Evolutionary conservation across 2,797 vertebrate species (phyloP).

Genomic region (Helicolenus hilgendorfi): DNA sequence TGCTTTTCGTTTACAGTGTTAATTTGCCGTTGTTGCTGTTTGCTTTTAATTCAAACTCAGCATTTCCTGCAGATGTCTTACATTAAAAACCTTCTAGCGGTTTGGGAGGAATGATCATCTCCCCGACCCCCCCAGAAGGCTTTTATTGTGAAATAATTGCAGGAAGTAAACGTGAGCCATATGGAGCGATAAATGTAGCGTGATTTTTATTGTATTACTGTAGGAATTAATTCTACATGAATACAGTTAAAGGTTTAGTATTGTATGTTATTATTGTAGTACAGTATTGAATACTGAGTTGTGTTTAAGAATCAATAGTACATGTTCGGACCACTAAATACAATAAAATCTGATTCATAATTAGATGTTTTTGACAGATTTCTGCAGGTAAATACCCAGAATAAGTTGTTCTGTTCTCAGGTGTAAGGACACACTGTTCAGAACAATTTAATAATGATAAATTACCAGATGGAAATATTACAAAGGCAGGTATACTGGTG

Average conservation of each 20-base stretch:
- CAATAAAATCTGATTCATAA: neutral
- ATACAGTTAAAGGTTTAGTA: too few species aligned
- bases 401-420: neutral
- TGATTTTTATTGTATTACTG: neutral
- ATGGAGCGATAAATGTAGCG: neutral
- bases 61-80: slow-evolving; percentile 46
- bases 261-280: neutral
- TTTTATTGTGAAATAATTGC: slow-evolving; percentile 13
- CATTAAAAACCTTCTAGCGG: slow-evolving; percentile 6
- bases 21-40: neutral
- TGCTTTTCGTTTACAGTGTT: neutral
- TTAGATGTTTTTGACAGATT: neutral
- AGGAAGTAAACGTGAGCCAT: neutral
- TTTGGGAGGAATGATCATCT: neutral
- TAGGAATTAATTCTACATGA: too few species aligned
- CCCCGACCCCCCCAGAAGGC: too few species aligned
- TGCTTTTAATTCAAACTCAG: slow-evolving; percentile 1
- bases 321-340: neutral
- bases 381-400: neutral
- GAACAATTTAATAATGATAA: neutral
- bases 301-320: neutral
- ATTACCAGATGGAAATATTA: neutral
- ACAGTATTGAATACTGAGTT: neutral
- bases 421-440: neutral
- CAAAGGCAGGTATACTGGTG: neutral